Evolutionary conservation across 23 tunicate species (phyloP), one percentile per base, ranked within the genome.

Genomic region (Halocynthia roretzi): DNA sequence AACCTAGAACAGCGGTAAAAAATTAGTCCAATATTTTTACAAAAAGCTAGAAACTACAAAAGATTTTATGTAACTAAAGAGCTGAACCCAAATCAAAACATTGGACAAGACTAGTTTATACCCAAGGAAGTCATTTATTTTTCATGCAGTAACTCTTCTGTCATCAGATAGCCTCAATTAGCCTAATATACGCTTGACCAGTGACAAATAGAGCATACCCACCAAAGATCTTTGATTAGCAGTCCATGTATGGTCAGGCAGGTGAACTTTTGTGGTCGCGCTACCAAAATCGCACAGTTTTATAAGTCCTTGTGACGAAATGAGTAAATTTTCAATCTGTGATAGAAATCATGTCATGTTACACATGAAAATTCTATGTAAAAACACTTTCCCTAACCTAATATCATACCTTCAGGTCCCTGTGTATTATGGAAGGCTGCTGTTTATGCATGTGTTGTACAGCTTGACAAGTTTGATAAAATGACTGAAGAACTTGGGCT

Each of bases 221-320:
- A 96, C 99, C 86, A 80, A 82, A 14, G 96, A 81, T 74, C 99
- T 63, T 61, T 86, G 84, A 0, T 76, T 70, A 78, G 91, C 96
- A 56, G 91, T 82, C 99, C 99, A 96, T n/a, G 94, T 77, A 53
- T 84, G 81, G 61, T 96, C 99, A 0, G 99, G 99, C 55, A 75
- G 80, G 64, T 80, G 85, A n/a, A 93, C 80, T 22, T 67, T 12
- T 53, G 96, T 85, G 8, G 99, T 96, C 10, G 96, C 99, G 70
- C 90, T 83, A 48, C 99, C 99, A 75, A 96, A 96, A 69, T 95
- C 96, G 70, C 99, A 96, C 62, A 96, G 75, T 70, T 90, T 96
- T 2, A 96, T 55, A 1, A 85, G 68, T 23, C 99, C 99, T 64
- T 75, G 48, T 9, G 77, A 58, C 7, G 99, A 76, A 5, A 96